Conservation (phyloP, 1,140 invertebrate genomes). For the Cherax quadricarinatus region DNA sequence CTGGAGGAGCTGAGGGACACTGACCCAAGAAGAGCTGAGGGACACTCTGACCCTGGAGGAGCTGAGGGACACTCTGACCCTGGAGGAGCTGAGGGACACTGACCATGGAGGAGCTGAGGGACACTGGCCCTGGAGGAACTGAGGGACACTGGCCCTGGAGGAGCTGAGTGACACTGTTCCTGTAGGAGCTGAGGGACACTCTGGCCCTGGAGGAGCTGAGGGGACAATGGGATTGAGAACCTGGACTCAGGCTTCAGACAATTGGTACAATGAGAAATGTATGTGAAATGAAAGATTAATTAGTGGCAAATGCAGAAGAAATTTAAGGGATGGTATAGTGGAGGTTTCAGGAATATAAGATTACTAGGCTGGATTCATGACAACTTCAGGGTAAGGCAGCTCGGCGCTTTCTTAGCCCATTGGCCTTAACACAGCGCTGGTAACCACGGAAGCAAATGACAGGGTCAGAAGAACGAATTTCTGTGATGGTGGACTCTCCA, state of each 20-base stretch:
- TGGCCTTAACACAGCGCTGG: conserved; percentile 34
- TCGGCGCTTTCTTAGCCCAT: not conserved
- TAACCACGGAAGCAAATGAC: conserved; percentile 53
- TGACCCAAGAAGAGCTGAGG: too few relatives aligned
- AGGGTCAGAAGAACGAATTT: conserved; percentile 50
- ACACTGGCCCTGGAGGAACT: too few relatives aligned
- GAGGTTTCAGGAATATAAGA: not conserved
- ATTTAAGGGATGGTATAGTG: not conserved
- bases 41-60: too few relatives aligned
- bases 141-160: too few relatives aligned
- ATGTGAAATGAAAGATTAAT: too few relatives aligned
- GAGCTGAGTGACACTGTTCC: not conserved
- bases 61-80: too few relatives aligned
- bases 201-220: not conserved
- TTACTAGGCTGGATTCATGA: not conserved
- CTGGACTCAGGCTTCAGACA: too few relatives aligned
- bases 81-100: too few relatives aligned
- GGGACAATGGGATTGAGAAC: not conserved
- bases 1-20: too few relatives aligned
- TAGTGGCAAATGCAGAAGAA: not conserved
- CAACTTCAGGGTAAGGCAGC: not conserved
- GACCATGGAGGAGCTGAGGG: too few relatives aligned
- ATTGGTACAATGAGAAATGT: too few relatives aligned
- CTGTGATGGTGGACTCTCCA: conserved; percentile 35
- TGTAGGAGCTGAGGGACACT: not conserved